Base-by-base conservation (phyloP, 2,113 vertebrate genomes). In the Ploceus nigricollis region DNA sequence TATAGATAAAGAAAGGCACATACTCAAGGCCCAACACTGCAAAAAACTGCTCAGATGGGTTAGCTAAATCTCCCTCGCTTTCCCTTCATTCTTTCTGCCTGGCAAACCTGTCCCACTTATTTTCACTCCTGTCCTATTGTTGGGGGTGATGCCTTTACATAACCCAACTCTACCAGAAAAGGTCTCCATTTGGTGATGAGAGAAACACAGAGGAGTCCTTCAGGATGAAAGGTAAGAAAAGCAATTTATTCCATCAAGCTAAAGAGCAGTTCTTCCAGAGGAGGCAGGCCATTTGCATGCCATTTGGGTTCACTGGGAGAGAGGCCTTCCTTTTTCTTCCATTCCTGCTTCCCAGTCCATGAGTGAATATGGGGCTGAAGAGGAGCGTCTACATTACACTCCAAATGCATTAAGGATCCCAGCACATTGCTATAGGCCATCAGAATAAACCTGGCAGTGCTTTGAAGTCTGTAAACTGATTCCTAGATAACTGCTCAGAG, bases 391-490 rank as follows among this genome's bases (percentile, higher is more conserved):
- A 92, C 95, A 95, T 97, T 92, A 91, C 79, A 80, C 83, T 94
- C 79, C 75, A 45, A 89, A 95, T 2, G 50, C 92, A 96, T 94
- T 94, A 90, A 37, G 68, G 73, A 77, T 86, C 89, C 68, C 79
- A 19, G 15, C 4, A 37, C 76, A 44, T n/a, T 57, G 91, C 94
- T 86, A 77, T 6, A 76, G 47, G 80, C 72, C 87, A 69, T 97
- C 92, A 86, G 92, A 96, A 97, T 89, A 96, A 95, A 96, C 93
- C 87, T 96, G 96, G 93, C 96, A 93, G 75, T 12, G 16, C 95
- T 98, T 98, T 96, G 78, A 98, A 97, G 96, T 96, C 94, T 96
- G 96, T 97, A 98, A 98, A 97, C 87, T 4, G 85, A 98, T 92
- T 96, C 96, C 92, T 91, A 97, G 92, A 86, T 96, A 97, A 96